These are phyloP conservation scores for Cryptosula pallasiana DNA, from an alignment of 2,888 invertebrate species.

Conservation along the genomic window DNA sequence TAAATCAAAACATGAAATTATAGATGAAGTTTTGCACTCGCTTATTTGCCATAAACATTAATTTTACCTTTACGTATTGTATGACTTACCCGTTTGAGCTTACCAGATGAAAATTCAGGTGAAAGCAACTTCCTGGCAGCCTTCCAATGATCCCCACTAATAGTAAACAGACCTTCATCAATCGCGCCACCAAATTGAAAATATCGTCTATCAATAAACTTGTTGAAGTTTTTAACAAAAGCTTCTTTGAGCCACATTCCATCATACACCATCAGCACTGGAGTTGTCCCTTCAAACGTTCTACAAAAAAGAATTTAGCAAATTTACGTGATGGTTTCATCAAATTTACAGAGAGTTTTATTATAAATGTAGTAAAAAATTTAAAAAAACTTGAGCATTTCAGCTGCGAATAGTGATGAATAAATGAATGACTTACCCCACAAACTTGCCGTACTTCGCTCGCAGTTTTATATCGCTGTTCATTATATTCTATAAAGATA, in stretches of 20 bases:
- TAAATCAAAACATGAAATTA: too few species aligned
- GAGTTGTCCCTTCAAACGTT: constrained; percentile 1
- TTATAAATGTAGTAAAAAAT: too few species aligned
- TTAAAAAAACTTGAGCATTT: too few species aligned
- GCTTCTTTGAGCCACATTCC: constrained; percentile 14
- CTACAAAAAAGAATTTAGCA: too few species aligned
- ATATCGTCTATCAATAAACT: background rate
- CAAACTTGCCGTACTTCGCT: constrained; percentile 9
- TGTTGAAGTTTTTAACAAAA: background rate
- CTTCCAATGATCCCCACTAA: constrained; percentile 17
- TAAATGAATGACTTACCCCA: background rate
- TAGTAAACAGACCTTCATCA: background rate
- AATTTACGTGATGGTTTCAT: too few species aligned
- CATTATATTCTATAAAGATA: background rate
- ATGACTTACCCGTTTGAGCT: background rate
- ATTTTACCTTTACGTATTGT: too few species aligned
- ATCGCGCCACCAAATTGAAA: background rate
- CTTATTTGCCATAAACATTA: too few species aligned
- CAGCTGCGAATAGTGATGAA: too few species aligned
- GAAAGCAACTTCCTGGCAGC: background rate
- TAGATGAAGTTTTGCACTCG: too few species aligned
- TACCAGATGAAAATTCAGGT: constrained; percentile 15
- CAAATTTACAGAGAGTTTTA: too few species aligned
- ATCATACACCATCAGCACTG: constrained; percentile 14
- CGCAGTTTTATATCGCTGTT: background rate